A percentile compares a stretch with the other conserved stretches of the same genome.
These are phyloP conservation scores for Maniola jurtina DNA, from an alignment of 1,140 invertebrate species.

Conservation along the genomic window DNA sequence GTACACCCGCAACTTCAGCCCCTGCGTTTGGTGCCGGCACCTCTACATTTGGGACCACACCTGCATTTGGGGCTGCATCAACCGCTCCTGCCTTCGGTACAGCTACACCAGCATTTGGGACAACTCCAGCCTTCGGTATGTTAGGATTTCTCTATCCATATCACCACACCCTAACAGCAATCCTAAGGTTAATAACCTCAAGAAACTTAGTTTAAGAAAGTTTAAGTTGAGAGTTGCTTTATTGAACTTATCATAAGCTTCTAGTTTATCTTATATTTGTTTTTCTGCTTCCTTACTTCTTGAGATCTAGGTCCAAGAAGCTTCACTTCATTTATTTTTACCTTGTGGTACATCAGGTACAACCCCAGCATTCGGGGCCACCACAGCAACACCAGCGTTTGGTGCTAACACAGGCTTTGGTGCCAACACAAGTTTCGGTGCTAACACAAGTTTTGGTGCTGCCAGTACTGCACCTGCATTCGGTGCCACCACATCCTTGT, in stretches of 20 bases:
- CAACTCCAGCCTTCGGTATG: slow-evolving; percentile 49
- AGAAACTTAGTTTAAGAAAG: too few relatives aligned
- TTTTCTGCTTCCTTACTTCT: too few relatives aligned
- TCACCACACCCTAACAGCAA: too few relatives aligned
- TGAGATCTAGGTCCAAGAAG: too few relatives aligned
- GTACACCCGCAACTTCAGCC: slow-evolving; percentile 50
- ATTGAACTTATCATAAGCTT: too few relatives aligned
- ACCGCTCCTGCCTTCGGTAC: slow-evolving; percentile 38
- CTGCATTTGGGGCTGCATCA: slow-evolving; percentile 44
- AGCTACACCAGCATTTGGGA: slow-evolving; percentile 18
- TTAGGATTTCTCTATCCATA: slow-evolving; percentile 1
- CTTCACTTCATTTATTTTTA: too few relatives aligned
- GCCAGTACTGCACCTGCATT: slow-evolving; percentile 41
- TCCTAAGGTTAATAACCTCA: too few relatives aligned
- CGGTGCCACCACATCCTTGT: slow-evolving; percentile 39
- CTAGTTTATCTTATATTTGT: too few relatives aligned
- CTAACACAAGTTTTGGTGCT: slow-evolving; percentile 26
- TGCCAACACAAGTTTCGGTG: slow-evolving; percentile 46
- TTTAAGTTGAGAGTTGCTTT: too few relatives aligned
- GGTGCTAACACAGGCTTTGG: slow-evolving; percentile 18
- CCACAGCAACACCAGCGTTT: slow-evolving; percentile 21
- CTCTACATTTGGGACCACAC: slow-evolving; percentile 47
- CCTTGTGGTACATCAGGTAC: slow-evolving; percentile 39
- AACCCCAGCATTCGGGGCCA: slow-evolving; percentile 40
- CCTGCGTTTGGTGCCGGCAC: slow-evolving; percentile 49